These are phyloP conservation scores for Lineus longissimus DNA, from an alignment of 1,140 invertebrate genomes.

Conservation along the genomic window DNA sequence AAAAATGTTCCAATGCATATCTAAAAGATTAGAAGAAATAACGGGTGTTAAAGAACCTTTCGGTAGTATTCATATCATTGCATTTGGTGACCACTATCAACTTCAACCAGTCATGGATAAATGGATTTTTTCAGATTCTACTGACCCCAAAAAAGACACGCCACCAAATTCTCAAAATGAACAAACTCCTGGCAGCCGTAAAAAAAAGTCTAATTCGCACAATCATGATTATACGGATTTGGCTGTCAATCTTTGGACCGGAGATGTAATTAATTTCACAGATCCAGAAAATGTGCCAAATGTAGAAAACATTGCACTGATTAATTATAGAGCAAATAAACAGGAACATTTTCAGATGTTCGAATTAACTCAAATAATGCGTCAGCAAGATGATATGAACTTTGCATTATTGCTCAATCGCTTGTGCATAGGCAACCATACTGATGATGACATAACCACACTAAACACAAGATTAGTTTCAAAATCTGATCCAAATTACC, in stretches of 20 bases:
- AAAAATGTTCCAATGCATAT: constrained; percentile 17
- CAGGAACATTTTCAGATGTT: constrained; percentile 1
- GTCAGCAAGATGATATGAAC: constrained; percentile 13
- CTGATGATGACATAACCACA: not conserved
- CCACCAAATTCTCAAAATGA: no score
- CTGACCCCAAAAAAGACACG: no score
- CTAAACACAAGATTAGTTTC: not conserved
- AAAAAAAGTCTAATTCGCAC: no score
- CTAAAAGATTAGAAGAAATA: constrained; percentile 8
- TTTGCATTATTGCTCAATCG: constrained; percentile 19
- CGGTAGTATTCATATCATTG: not conserved
- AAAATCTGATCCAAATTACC: not conserved
- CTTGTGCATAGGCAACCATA: constrained; percentile 2
- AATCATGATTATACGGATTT: no score
- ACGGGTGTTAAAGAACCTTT: not conserved
- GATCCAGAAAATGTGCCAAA: no score
- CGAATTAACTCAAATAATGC: constrained; percentile 14
- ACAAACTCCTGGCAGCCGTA: no score
- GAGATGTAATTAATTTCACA: no score
- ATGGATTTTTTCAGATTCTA: no score
- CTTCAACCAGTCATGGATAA: constrained; percentile 5
- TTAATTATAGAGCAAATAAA: no score
- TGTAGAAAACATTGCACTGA: no score
- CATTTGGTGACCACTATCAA: constrained; percentile 4
- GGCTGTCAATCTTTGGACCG: constrained; percentile 12